phyloP scores from a whole-genome alignment of 2,888 invertebrate species.

The Bimastos eiseni region DNA sequence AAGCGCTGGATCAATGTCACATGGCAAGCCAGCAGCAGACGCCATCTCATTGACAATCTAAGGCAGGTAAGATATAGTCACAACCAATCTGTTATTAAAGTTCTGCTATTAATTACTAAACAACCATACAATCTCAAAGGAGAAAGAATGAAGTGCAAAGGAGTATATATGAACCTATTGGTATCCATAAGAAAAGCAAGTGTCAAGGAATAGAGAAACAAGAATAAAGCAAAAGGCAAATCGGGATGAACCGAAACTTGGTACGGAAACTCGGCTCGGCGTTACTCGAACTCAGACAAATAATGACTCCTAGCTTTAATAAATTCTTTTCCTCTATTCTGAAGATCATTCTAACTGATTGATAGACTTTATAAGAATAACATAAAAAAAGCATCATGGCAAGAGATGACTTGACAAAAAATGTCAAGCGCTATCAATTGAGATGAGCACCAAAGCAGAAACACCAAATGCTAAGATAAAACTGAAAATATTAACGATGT shows the following conservation, averaged over 20 bases:
- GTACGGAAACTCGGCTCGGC: too few relatives aligned
- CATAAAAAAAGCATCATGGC: not conserved
- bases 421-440: not conserved
- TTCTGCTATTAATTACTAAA: not conserved
- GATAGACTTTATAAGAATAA: not conserved
- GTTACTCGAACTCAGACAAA: too few relatives aligned
- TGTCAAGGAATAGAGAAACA: not conserved
- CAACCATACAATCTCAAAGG: not conserved
- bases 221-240: not conserved
- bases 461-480: not conserved
- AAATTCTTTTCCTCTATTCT: not conserved
- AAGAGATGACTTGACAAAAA: not conserved
- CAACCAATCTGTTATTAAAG: not conserved
- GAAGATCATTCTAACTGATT: not conserved
- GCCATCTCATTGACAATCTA: constrained; percentile 95
- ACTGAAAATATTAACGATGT: not conserved
- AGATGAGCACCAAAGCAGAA: not conserved
- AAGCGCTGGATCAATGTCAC: constrained; percentile 92
- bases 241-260: too few relatives aligned
- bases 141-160: not conserved
- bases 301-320: too few relatives aligned
- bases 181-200: not conserved
- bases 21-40: constrained; percentile 88
- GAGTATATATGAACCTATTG: not conserved
- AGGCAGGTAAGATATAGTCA: not conserved